Conservation (phyloP, 2,113 vertebrate genomes). For the Typhlomys cinereus region DNA sequence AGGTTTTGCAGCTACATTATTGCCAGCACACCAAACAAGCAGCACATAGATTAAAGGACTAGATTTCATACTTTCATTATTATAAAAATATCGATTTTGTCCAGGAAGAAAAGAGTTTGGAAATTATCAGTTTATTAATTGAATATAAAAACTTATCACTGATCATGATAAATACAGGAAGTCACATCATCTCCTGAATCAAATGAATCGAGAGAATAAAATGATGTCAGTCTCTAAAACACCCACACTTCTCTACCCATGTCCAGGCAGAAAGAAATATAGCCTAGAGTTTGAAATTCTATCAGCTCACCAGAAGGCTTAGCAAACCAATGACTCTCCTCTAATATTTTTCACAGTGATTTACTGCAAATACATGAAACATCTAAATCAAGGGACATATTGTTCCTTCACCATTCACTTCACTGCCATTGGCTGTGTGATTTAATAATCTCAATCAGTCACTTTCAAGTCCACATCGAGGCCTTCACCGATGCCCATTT, state of each 20-base stretch:
- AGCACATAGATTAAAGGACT: not conserved
- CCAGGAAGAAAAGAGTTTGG: not conserved
- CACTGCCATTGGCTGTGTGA: not conserved
- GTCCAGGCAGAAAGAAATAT: not conserved
- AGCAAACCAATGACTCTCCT: not conserved
- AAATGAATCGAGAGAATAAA: not conserved
- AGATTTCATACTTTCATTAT: not conserved
- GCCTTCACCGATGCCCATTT: constrained; percentile 11
- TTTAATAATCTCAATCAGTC: constrained; percentile 7
- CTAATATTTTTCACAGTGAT: not conserved
- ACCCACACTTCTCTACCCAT: not conserved
- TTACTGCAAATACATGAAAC: constrained; percentile 9
- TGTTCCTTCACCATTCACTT: constrained; percentile 4
- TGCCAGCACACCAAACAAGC: not conserved
- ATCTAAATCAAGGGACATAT: not conserved
- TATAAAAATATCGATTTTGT: not conserved
- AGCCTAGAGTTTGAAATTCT: not conserved
- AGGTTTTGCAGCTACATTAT: not conserved
- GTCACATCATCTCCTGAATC: not conserved
- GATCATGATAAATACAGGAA: not conserved
- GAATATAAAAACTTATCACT: not conserved
- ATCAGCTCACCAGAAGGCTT: not conserved
- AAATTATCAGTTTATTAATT: not conserved
- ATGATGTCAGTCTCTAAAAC: not conserved
- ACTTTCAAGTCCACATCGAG: not conserved